Evolutionary conservation across 2,888 invertebrate species (phyloP).

Genomic region (Megaustenia siamemsis): DNA sequence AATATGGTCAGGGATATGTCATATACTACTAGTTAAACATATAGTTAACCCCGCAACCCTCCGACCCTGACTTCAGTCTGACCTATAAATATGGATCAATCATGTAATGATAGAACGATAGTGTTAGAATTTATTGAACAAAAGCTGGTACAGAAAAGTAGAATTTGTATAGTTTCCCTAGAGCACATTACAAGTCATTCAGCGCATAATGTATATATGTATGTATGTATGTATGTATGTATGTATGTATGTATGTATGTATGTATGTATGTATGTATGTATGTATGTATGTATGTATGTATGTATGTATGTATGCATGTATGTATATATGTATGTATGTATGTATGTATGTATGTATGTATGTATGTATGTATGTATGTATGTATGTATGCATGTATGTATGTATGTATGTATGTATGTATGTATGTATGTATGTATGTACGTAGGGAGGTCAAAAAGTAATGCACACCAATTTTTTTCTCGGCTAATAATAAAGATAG

Average conservation of each 20-base stretch:
- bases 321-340: conserved; percentile 24
- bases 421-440: background rate
- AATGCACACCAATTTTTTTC: too few species aligned
- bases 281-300: conserved; percentile 16
- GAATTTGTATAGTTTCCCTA: too few species aligned
- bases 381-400: conserved; percentile 31
- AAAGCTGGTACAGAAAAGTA: too few species aligned
- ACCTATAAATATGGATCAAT: too few species aligned
- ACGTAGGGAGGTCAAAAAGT: background rate
- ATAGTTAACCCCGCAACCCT: too few species aligned
- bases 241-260: conserved; percentile 22
- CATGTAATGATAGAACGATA: too few species aligned
- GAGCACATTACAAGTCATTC: too few species aligned
- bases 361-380: conserved; percentile 33
- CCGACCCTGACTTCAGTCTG: too few species aligned
- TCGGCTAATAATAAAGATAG: too few species aligned
- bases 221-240: conserved; percentile 34
- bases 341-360: conserved; percentile 31
- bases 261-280: background rate
- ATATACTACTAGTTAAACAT: too few species aligned
- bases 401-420: conserved; percentile 20
- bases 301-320: conserved; percentile 13
- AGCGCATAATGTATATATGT: background rate
- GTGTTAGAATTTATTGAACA: too few species aligned
- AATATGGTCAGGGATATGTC: too few species aligned